These are phyloP conservation scores for Acrossocheilus fasciatus DNA, from an alignment of 2,797 vertebrate species.

Conservation along the genomic window DNA sequence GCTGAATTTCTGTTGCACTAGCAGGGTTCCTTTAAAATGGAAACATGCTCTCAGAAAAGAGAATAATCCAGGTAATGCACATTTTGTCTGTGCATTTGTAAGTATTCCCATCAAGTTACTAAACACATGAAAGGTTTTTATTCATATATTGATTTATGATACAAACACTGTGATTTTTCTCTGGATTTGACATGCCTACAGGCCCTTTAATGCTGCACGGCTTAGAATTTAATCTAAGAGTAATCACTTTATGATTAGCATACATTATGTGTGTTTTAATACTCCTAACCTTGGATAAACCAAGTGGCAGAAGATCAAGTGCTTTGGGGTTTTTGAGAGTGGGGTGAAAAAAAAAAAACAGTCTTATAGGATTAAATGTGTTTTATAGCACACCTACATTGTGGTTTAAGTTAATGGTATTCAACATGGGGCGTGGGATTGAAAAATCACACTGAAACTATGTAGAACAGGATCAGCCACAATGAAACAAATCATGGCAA, in stretches of 20 bases:
- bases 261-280: conserved; percentile 48
- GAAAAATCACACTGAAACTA: not conserved
- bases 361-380: not conserved
- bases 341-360: not conserved
- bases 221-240: conserved; percentile 31
- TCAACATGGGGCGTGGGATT: not conserved
- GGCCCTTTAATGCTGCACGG: not conserved
- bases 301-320: not conserved
- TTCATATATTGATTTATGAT: conserved; percentile 2
- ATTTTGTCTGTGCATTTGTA: not conserved
- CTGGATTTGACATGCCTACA: conserved; percentile 3
- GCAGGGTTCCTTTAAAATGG: not conserved
- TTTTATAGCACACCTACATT: conserved; percentile 20
- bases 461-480: conserved; percentile 3
- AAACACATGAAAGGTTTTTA: not conserved
- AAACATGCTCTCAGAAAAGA: not conserved
- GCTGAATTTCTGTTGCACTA: not conserved
- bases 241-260: conserved; percentile 30
- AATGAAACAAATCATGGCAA: conserved; percentile 8
- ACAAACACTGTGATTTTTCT: not conserved
- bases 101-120: not conserved
- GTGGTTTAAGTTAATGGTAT: not conserved
- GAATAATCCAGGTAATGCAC: not conserved
- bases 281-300: not conserved
- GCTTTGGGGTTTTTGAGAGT: conserved; percentile 9